phyloP scores from a whole-genome alignment of 2,113 vertebrate species.

The Rallus limicola region DNA sequence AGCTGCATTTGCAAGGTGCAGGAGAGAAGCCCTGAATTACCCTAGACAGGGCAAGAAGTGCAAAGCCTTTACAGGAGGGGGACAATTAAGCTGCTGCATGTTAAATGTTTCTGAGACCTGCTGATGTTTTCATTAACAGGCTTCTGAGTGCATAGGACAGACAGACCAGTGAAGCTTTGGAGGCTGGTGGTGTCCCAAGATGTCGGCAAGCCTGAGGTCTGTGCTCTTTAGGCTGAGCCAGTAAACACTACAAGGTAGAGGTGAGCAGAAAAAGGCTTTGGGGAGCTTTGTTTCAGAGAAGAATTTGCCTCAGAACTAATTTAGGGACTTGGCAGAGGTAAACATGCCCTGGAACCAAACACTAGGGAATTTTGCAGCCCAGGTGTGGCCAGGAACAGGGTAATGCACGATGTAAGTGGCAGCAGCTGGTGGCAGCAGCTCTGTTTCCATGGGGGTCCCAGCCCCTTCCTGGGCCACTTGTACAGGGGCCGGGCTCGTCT shows the following conservation, averaged over 20 bases:
- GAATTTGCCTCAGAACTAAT: background rate
- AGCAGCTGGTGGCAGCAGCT: background rate
- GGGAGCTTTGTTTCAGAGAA: background rate
- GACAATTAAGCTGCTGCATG: fast-evolving
- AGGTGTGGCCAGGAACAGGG: fast-evolving
- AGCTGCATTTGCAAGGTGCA: background rate
- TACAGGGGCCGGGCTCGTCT: fast-evolving
- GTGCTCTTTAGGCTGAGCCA: background rate
- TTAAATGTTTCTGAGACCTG: fast-evolving
- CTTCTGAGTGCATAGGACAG: background rate
- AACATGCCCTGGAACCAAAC: background rate
- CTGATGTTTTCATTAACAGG: fast-evolving
- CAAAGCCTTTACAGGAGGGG: fast-evolving
- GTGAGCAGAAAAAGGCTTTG: background rate
- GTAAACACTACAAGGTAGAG: background rate
- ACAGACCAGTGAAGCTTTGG: fast-evolving
- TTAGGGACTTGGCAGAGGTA: background rate
- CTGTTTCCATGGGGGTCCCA: background rate
- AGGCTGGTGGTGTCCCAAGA: background rate
- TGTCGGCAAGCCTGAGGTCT: fast-evolving
- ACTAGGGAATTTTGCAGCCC: background rate
- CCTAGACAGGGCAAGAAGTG: fast-evolving
- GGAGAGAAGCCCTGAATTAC: background rate
- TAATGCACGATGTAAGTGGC: fast-evolving
- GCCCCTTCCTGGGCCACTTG: background rate